These are phyloP conservation scores for Todiramphus saurophagus DNA, from an alignment of 2,113 vertebrate species.

Conservation along the genomic window DNA sequence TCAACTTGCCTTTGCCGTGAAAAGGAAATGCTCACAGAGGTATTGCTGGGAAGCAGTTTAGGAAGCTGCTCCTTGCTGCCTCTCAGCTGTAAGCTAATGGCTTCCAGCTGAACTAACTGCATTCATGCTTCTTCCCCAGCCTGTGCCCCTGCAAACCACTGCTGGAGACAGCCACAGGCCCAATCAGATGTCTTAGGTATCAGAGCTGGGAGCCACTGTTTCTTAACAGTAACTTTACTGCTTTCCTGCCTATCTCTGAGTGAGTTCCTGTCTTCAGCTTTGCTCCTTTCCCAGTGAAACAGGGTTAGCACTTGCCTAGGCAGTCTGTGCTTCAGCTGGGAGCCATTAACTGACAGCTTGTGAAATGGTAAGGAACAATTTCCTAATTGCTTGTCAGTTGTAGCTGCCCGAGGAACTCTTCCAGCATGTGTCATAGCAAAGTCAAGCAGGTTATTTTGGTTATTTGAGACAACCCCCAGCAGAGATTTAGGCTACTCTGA, in stretches of 20 bases:
- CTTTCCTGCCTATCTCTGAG: background rate
- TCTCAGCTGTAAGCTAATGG: conserved; percentile 43
- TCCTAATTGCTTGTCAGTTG: conserved; percentile 63
- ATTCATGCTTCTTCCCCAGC: background rate
- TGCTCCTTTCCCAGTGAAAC: background rate
- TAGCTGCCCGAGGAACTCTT: conserved; percentile 23
- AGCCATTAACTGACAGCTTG: conserved; percentile 60
- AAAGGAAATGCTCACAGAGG: conserved; percentile 39
- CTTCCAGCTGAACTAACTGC: conserved; percentile 49
- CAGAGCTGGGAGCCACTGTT: background rate
- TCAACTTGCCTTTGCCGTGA: conserved; percentile 9
- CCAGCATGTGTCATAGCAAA: conserved; percentile 19
- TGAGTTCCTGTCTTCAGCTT: background rate
- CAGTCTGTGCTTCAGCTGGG: conserved; percentile 36
- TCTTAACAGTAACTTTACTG: background rate
- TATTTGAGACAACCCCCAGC: conserved; percentile 11
- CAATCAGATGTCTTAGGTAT: background rate
- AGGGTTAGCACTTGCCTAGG: background rate
- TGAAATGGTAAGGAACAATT: conserved; percentile 56
- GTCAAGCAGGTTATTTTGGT: conserved; percentile 32
- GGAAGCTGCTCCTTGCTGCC: conserved; percentile 39
- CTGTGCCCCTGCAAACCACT: background rate
- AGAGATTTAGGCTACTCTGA: background rate
- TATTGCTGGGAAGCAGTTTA: conserved; percentile 37
- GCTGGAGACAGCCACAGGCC: background rate